Evolutionary conservation across 2,888 invertebrate species (phyloP), one percentile per base, ranked within the genome.

Genomic region (Athalia rosae): DNA sequence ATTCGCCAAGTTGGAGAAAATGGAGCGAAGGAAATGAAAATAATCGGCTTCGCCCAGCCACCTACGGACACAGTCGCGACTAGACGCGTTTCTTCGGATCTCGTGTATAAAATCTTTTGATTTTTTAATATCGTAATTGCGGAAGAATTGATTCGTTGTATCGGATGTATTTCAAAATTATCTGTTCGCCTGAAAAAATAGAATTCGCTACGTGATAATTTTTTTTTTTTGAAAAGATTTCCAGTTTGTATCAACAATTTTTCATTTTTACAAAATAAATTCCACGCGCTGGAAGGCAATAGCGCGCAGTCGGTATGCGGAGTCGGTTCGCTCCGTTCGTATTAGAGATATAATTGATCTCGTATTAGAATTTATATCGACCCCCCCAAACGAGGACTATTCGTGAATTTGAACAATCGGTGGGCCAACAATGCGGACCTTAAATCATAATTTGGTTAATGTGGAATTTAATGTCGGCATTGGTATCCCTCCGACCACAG

Each of bases 401-500:
- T 87, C 85, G 84, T 28, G 28, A 84, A 86, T 85, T 83, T 83
- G 87, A 88, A 88, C 87, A 88, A 88, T 88, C 85, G 87, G 84
- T 83, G 83, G 81, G 83, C 79, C 85, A 86, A 87, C 87, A 87
- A 87, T 88, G 85, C 87, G 80, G 85, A 84, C 87, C 87, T 89
- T 89, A 89, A 89, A 89, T 89, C 89, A 89, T 88, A 87, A 89
- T 89, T 89, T 89, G 88, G 88, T 88, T 89, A 88, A 89, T 89
- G 87, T 85, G 89, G 88, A 88, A 89, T 88, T 89, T 87, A 87
- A 88, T 86, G 88, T 88, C 88, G 84, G 84, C 84, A 84, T 84
- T 84, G 84, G 76, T 76, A 85, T 86, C 84, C 83, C 85, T 86
- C 83, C 82, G 84, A 80, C 84, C 83, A 85, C 56, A 56, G 83